A percentile compares a stretch with the other conserved stretches of the same genome.
phyloP scores from a whole-genome alignment of 2,113 vertebrate species.

The Limnothrissa miodon region DNA sequence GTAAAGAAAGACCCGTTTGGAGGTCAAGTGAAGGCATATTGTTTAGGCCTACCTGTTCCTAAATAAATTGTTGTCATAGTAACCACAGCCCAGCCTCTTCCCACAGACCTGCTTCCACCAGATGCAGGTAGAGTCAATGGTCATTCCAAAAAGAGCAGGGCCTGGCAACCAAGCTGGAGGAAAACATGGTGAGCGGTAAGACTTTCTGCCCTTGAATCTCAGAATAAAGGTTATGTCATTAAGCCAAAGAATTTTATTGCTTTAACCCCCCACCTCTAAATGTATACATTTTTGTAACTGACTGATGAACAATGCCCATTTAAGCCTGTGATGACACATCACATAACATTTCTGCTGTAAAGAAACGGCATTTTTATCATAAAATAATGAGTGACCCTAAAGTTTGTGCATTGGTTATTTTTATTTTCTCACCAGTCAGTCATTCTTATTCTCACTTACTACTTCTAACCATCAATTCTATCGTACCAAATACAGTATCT shows the following conservation, averaged over 20 bases:
- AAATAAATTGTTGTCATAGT: slow-evolving; percentile 87
- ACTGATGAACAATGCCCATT: too few relatives aligned
- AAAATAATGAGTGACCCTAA: background rate
- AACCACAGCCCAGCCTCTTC: slow-evolving; percentile 76
- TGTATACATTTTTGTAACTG: too few relatives aligned
- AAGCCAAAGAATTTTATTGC: too few relatives aligned
- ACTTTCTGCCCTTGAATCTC: background rate
- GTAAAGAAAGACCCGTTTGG: background rate
- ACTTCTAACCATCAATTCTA: too few relatives aligned
- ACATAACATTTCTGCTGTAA: background rate
- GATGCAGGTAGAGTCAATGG: slow-evolving; percentile 88
- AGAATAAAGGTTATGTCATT: background rate
- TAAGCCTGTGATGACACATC: background rate
- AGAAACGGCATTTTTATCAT: background rate
- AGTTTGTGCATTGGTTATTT: too few relatives aligned
- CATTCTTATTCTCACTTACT: too few relatives aligned
- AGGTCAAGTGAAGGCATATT: slow-evolving; percentile 16
- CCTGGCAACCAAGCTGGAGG: slow-evolving; percentile 86
- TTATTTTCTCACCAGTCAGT: too few relatives aligned
- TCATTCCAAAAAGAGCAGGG: slow-evolving; percentile 84
- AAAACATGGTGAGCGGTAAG: background rate
- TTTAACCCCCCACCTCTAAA: background rate
- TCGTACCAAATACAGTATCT: too few relatives aligned
- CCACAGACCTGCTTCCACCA: slow-evolving; percentile 79
- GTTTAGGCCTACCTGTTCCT: slow-evolving; percentile 77